Evolutionary conservation across 2,888 invertebrate genomes (phyloP).

Genomic region (Agrotis segetum): DNA sequence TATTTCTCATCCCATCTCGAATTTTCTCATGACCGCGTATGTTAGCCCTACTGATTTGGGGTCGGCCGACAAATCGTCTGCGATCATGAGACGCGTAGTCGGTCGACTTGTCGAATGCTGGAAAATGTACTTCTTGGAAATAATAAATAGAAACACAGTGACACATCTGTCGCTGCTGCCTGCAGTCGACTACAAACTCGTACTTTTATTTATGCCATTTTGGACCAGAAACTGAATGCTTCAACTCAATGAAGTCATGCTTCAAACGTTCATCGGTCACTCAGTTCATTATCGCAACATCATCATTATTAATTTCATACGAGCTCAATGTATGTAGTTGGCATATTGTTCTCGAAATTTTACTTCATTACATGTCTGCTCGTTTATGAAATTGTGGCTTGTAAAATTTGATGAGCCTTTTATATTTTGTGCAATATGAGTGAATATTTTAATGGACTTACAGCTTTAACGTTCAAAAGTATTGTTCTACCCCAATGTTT

Average conservation of each 20-base stretch:
- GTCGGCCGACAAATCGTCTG: too few relatives aligned
- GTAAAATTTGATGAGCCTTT: conserved; percentile 32
- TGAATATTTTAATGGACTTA: conserved; percentile 31
- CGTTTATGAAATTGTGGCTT: conserved; percentile 29
- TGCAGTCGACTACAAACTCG: too few relatives aligned
- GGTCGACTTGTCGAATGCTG: too few relatives aligned
- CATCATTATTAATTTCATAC: conserved; percentile 36
- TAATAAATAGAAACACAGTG: too few relatives aligned
- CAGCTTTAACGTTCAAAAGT: not conserved
- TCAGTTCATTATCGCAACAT: conserved; percentile 23
- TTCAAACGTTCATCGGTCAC: conserved; percentile 3
- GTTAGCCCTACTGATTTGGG: too few relatives aligned
- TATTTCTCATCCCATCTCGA: too few relatives aligned
- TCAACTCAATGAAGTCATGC: not conserved
- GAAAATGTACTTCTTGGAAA: too few relatives aligned
- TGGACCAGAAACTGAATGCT: too few relatives aligned
- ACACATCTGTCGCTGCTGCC: too few relatives aligned
- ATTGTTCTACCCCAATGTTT: not conserved
- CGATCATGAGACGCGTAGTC: too few relatives aligned
- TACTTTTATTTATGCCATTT: too few relatives aligned
- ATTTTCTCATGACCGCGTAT: too few relatives aligned
- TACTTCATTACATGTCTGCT: conserved; percentile 36
- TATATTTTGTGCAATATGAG: conserved; percentile 15
- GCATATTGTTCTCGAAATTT: conserved; percentile 34
- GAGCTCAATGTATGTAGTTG: conserved; percentile 23